Evolutionary conservation across 1,140 invertebrate genomes (phyloP).

Genomic region (Leptonema lineaticorne): DNA sequence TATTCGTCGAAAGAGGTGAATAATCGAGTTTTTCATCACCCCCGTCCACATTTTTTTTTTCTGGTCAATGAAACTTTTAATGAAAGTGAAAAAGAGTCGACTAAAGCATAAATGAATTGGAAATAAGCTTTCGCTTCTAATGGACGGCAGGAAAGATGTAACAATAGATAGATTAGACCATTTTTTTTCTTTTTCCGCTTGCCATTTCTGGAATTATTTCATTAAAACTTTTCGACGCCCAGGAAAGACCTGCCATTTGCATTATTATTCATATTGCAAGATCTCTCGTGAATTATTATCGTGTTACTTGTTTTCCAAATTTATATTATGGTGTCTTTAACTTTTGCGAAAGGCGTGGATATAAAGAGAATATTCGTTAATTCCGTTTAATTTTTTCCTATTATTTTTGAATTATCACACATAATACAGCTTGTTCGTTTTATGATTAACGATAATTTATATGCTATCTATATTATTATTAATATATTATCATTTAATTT

Average conservation of each 20-base stretch:
- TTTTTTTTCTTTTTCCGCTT: background rate
- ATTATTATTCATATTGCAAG: slow-evolving; percentile 2
- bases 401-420: background rate
- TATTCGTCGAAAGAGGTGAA: background rate
- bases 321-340: no score
- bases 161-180: background rate
- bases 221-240: slow-evolving; percentile 4
- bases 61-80: background rate
- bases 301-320: no score
- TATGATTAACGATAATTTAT: no score
- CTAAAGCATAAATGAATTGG: slow-evolving; percentile 12
- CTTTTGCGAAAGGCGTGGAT: no score
- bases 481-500: no score
- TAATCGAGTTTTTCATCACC: background rate
- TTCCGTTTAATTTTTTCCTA: background rate
- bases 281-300: no score
- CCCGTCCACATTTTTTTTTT: background rate
- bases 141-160: background rate
- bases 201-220: background rate
- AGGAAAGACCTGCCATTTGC: background rate
- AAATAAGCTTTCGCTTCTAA: slow-evolving; percentile 11
- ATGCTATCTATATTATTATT: no score
- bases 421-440: background rate
- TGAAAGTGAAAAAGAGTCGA: background rate
- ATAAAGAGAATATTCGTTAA: no score